Percentiles rank a stretch among this genome's conserved stretches.
phyloP scores from a whole-genome alignment of 2,113 vertebrate genomes.

The Capreolus pygargus region DNA sequence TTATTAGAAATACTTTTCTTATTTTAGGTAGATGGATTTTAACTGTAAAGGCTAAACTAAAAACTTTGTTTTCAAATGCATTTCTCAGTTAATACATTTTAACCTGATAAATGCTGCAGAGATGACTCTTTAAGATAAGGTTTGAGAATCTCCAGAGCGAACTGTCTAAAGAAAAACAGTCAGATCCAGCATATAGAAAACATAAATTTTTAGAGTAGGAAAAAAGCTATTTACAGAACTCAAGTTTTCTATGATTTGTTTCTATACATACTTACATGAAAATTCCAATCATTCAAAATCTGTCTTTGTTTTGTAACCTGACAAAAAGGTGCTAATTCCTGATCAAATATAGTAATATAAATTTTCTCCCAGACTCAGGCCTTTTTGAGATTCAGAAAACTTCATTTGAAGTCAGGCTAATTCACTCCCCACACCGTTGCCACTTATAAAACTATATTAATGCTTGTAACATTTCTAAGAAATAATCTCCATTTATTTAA shows the following conservation, averaged over 20 bases:
- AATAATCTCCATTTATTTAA: constrained; percentile 50
- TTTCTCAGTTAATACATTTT: constrained; percentile 11
- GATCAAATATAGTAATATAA: neutral
- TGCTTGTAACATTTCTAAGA: constrained; percentile 31
- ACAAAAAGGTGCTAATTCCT: neutral
- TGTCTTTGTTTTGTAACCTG: neutral
- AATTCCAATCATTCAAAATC: neutral
- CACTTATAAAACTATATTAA: constrained; percentile 8
- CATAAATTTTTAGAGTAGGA: neutral
- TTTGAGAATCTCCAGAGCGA: neutral
- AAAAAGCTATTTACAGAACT: neutral
- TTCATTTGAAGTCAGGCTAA: neutral
- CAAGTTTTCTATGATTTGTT: neutral
- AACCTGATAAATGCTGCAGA: neutral
- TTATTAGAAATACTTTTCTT: constrained; percentile 14
- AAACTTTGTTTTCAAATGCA: neutral
- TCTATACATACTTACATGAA: neutral
- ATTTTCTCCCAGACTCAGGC: neutral
- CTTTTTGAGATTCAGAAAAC: neutral
- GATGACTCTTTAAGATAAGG: neutral
- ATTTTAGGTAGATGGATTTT: neutral
- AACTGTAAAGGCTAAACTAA: neutral
- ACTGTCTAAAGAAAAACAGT: neutral
- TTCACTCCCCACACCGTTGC: neutral
- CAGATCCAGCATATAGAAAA: neutral